Evolutionary conservation across 92 coral and sea anemone genomes (phyloP).

Genomic region (Scolanthus callimorphus): DNA sequence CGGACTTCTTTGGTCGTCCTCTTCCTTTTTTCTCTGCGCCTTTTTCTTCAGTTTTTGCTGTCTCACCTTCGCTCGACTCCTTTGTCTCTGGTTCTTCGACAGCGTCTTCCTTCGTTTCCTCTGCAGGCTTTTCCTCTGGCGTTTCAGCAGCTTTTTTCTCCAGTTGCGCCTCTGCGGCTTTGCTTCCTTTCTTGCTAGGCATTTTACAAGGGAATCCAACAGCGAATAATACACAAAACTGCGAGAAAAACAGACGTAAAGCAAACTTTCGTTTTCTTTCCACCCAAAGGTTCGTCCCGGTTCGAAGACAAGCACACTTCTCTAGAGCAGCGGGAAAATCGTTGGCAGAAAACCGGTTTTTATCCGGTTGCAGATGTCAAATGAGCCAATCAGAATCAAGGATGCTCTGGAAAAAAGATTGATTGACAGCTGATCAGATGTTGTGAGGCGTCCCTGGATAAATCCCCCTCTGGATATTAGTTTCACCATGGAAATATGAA

Average conservation of each 20-base stretch:
- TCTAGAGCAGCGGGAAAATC: constrained; percentile 29
- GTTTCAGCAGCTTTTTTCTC: constrained; percentile 15
- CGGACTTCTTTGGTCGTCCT: constrained; percentile 57
- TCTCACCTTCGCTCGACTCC: constrained; percentile 3
- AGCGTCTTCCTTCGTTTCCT: constrained; percentile 24
- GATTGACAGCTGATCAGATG: constrained; percentile 30
- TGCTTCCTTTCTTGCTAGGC: constrained; percentile 55
- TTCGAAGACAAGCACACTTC: neutral
- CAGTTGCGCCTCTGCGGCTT: constrained; percentile 30
- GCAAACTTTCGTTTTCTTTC: neutral
- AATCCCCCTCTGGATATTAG: no score
- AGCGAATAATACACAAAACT: neutral
- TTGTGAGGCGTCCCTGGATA: constrained; percentile 4
- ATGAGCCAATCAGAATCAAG: constrained; percentile 13
- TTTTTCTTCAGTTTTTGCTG: no score
- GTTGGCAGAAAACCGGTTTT: constrained; percentile 37
- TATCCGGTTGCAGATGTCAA: constrained; percentile 2
- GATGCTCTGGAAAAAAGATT: neutral
- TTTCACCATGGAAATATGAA: no score
- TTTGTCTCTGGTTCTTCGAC: constrained; percentile 30
- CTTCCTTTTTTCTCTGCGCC: constrained; percentile 23
- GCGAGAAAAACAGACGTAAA: constrained; percentile 27
- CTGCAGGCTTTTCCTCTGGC: constrained; percentile 39
- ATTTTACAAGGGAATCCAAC: constrained; percentile 2
- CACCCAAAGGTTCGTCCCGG: constrained; percentile 13